Evolutionary conservation across 1,140 invertebrate genomes (phyloP).

Genomic region (Nasonia vitripennis): DNA sequence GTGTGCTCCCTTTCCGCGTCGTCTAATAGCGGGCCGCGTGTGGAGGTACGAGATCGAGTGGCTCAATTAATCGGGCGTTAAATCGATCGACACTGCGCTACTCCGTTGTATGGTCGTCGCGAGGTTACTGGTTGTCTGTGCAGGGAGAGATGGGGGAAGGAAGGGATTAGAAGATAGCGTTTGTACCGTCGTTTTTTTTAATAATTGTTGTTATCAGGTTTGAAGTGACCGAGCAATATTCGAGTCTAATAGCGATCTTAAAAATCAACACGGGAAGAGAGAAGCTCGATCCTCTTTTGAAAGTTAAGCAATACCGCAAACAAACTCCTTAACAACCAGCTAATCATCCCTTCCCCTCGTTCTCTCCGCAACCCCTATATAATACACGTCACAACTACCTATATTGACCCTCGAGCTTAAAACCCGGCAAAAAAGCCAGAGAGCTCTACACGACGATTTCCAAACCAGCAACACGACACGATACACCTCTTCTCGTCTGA

Average conservation of each 20-base stretch:
- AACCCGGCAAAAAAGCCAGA: background rate
- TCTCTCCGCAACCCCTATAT: no score
- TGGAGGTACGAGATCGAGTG: conserved; percentile 47
- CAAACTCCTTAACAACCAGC: background rate
- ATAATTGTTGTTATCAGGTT: no score
- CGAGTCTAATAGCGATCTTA: no score
- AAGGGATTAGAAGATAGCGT: no score
- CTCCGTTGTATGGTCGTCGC: background rate
- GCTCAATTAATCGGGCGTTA: conserved; percentile 53
- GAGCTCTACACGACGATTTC: background rate
- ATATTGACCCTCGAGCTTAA: no score
- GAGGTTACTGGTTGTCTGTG: background rate
- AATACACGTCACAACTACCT: no score
- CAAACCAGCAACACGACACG: background rate
- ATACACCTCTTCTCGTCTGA: background rate
- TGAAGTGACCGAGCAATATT: no score
- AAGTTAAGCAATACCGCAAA: background rate
- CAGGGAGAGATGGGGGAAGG: background rate
- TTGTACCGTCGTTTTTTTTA: no score
- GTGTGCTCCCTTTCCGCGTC: background rate
- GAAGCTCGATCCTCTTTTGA: no score
- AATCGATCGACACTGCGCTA: conserved; percentile 51
- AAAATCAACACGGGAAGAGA: no score
- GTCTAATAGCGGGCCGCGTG: conserved; percentile 20
- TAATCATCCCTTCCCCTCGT: no score